phyloP scores from a whole-genome alignment of 2,797 vertebrate genomes.

The Borostomias antarcticus region DNA sequence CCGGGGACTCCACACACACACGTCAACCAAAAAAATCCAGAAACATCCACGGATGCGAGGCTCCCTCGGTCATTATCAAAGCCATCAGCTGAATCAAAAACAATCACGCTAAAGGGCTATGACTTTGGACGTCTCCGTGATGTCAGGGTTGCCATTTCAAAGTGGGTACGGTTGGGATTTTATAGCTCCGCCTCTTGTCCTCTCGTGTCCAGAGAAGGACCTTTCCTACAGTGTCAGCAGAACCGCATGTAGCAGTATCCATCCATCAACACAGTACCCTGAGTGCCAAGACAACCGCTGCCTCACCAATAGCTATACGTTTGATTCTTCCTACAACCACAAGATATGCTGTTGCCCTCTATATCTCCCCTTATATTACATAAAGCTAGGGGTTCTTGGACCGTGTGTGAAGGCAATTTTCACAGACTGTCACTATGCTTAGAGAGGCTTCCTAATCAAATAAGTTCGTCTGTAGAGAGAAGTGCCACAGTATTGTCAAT shows the following conservation, averaged over 20 bases:
- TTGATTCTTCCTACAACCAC: conserved; percentile 45
- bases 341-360: conserved; percentile 35
- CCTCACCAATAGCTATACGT: conserved; percentile 21
- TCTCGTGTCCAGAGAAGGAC: conserved; percentile 32
- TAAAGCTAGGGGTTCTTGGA: conserved; percentile 31
- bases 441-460: conserved; percentile 26
- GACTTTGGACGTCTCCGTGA: conserved; percentile 42
- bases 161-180: conserved; percentile 16
- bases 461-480: conserved; percentile 27
- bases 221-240: conserved; percentile 45
- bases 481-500: conserved; percentile 32
- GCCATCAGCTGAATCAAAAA: conserved; percentile 36
- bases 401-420: conserved; percentile 9
- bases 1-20: conserved; percentile 25
- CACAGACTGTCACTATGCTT: conserved; percentile 23
- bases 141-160: conserved; percentile 28
- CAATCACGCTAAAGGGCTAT: conserved; percentile 69
- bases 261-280: conserved; percentile 31
- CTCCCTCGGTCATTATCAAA: conserved; percentile 22
- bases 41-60: conserved; percentile 22
- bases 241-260: conserved; percentile 59
- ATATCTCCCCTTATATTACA: no score
- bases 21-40: conserved; percentile 27
- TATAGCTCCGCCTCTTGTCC: conserved; percentile 30
- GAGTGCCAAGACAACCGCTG: conserved; percentile 52